These are phyloP conservation scores for Chamaedrilus cognettii DNA, from an alignment of 2,888 invertebrate species.

Conservation along the genomic window DNA sequence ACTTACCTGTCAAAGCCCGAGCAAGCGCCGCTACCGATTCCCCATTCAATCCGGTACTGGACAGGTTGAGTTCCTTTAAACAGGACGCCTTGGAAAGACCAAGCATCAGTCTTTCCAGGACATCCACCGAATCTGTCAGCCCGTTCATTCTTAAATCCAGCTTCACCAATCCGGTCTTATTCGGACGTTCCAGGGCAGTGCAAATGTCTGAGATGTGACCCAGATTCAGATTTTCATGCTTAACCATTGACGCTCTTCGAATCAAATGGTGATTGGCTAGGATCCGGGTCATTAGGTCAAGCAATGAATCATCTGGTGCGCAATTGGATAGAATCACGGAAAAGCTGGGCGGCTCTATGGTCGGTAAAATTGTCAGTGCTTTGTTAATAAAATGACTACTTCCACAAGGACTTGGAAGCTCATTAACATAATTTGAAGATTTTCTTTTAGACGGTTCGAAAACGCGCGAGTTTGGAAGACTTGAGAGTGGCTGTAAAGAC, in stretches of 20 bases:
- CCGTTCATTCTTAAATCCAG: conserved; percentile 4
- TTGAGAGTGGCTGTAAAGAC: too few species aligned
- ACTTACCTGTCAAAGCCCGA: conserved; percentile 2
- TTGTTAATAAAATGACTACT: too few species aligned
- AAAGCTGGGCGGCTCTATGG: not conserved
- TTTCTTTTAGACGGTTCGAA: too few species aligned
- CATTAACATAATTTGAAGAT: too few species aligned
- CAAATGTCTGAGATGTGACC: not conserved
- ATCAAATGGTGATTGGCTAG: not conserved
- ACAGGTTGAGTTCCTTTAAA: conserved; percentile 48
- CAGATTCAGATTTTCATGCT: not conserved
- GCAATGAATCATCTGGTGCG: not conserved
- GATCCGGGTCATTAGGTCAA: not conserved
- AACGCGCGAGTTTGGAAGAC: too few species aligned
- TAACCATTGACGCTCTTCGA: not conserved
- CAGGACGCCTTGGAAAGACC: conserved; percentile 34
- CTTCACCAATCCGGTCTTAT: not conserved
- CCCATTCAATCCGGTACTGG: conserved; percentile 48
- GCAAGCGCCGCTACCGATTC: conserved; percentile 29
- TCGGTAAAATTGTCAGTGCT: too few species aligned
- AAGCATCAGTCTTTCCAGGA: not conserved
- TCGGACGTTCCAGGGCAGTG: not conserved
- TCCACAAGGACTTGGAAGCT: too few species aligned
- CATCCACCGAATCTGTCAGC: not conserved
- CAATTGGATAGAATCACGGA: not conserved